Conservation (phyloP, 2,113 vertebrate species). For the Amphiprion percula region DNA sequence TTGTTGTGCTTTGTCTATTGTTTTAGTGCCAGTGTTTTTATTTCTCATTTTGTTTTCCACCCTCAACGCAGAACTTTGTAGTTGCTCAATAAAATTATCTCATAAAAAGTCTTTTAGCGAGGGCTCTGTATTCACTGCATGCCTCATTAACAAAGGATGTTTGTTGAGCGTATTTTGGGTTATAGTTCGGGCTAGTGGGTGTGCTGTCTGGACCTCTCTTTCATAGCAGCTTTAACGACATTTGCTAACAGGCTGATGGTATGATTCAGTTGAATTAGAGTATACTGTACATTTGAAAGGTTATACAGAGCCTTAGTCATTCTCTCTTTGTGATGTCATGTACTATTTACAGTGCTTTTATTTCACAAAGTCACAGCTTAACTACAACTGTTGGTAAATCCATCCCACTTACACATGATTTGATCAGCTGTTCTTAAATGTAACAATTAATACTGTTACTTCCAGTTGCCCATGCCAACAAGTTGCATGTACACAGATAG, state of each 20-base stretch:
- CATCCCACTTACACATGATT: background rate
- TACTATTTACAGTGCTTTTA: slow-evolving; percentile 46
- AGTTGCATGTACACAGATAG: slow-evolving; percentile 22
- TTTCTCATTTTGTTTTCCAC: slow-evolving; percentile 4
- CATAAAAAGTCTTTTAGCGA: slow-evolving; percentile 43
- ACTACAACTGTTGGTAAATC: slow-evolving; percentile 38
- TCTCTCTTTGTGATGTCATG: slow-evolving; percentile 38
- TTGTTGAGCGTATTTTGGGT: slow-evolving; percentile 55
- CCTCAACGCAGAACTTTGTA: slow-evolving; percentile 21
- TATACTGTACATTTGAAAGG: background rate
- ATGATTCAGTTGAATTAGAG: background rate
- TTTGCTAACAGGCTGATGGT: slow-evolving; percentile 49
- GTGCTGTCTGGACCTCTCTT: slow-evolving; percentile 40
- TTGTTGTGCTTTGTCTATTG: background rate
- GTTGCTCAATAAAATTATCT: slow-evolving; percentile 29
- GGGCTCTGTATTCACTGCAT: slow-evolving; percentile 40
- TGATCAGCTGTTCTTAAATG: background rate
- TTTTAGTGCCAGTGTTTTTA: slow-evolving; percentile 7
- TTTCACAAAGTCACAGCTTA: slow-evolving; percentile 20
- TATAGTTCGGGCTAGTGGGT: slow-evolving; percentile 13
- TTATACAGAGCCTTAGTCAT: slow-evolving; percentile 37
- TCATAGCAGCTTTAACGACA: slow-evolving; percentile 51
- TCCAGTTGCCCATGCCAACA: slow-evolving; percentile 36
- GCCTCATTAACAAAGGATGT: slow-evolving; percentile 63
- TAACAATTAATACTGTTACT: background rate